Conservation (phyloP, 2,888 invertebrate species). For the Drosophila demipolita region DNA sequence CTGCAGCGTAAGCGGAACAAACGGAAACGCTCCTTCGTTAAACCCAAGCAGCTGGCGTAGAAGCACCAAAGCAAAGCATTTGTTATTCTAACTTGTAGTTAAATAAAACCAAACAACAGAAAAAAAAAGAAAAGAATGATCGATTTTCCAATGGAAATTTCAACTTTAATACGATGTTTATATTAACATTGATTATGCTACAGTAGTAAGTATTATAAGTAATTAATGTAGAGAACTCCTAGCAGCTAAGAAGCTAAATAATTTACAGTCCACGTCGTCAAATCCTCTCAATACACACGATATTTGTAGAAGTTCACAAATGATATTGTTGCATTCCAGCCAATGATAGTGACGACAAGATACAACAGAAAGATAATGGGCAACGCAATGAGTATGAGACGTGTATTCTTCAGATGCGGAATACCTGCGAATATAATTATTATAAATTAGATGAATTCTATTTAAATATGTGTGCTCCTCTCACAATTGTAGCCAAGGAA, state of each 20-base stretch:
- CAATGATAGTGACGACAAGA: conserved; percentile 90
- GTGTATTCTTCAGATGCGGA: conserved; percentile 93
- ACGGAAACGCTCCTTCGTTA: conserved; percentile 87
- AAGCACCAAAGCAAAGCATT: conserved; percentile 26
- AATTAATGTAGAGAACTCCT: conserved; percentile 46
- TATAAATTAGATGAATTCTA: background rate
- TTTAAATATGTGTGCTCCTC: conserved; percentile 78
- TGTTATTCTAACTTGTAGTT: conserved; percentile 54
- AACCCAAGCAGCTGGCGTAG: conserved; percentile 86
- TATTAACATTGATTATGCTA: conserved; percentile 49
- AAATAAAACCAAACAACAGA: conserved; percentile 45
- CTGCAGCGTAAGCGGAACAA: conserved; percentile 88
- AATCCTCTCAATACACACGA: conserved; percentile 88
- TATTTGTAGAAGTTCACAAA: conserved; percentile 94
- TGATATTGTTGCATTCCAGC: conserved; percentile 93
- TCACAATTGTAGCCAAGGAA: conserved; percentile 98
- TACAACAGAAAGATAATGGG: conserved; percentile 92
- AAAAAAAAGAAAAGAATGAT: background rate
- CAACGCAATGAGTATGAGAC: conserved; percentile 93
- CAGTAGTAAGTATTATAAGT: conserved; percentile 59
- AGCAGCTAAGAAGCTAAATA: conserved; percentile 64
- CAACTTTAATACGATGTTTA: conserved; percentile 39
- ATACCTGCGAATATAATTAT: conserved; percentile 87
- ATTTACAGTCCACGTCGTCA: conserved; percentile 58
- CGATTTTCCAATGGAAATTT: conserved; percentile 33